Evolutionary conservation across 1,140 invertebrate species (phyloP).

Genomic region (Drosophila bipectinata): DNA sequence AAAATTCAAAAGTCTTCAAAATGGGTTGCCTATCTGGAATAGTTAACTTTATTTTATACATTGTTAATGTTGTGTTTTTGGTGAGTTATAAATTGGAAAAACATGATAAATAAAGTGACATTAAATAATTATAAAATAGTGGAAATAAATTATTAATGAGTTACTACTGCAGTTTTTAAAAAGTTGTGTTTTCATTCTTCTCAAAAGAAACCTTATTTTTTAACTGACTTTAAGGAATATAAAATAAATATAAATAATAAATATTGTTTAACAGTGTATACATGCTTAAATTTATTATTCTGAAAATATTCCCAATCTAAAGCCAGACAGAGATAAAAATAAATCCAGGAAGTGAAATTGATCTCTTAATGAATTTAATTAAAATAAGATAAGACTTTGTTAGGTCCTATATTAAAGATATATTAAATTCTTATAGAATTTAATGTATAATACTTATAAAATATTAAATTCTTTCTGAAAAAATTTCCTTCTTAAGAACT

Average conservation of each 20-base stretch:
- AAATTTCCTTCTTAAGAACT: no score
- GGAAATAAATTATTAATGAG: neutral
- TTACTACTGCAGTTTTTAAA: neutral
- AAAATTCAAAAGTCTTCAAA: slow-evolving; percentile 21
- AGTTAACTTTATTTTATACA: slow-evolving; percentile 65
- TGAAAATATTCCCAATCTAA: no score
- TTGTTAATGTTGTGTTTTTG: slow-evolving; percentile 70
- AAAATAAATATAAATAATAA: no score
- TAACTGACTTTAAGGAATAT: no score
- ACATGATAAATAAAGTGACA: neutral
- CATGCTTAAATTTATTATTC: neutral
- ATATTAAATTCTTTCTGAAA: no score
- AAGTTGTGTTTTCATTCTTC: no score
- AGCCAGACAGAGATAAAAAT: neutral
- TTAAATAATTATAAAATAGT: neutral
- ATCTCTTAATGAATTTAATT: neutral
- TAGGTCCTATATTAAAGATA: no score
- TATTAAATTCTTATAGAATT: no score
- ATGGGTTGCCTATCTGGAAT: slow-evolving; percentile 68
- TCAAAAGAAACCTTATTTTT: no score
- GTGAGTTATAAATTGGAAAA: slow-evolving; percentile 44
- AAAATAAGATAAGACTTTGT: no score
- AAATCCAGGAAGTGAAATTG: neutral
- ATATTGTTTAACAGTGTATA: no score
- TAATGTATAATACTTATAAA: no score